A percentile compares a stretch with the other conserved stretches of the same genome.
phyloP scores from a whole-genome alignment of 2,888 invertebrate species.

The Mimumesa dahlbomi region DNA sequence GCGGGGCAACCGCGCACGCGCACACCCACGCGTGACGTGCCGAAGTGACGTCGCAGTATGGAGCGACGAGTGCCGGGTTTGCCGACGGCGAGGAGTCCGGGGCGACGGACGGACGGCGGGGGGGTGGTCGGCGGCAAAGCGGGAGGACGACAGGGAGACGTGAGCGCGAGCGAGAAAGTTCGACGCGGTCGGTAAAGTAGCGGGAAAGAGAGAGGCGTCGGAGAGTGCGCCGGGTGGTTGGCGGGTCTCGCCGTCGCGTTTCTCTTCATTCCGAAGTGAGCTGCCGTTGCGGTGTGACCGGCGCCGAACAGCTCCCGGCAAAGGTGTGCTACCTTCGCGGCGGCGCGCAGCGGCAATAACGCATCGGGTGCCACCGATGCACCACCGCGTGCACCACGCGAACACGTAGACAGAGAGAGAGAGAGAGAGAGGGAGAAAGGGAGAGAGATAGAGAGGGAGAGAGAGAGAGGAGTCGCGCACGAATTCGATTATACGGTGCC shows the following conservation, averaged over 20 bases:
- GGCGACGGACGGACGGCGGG: slow-evolving; percentile 48
- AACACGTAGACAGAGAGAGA: too few species aligned
- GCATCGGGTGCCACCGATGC: slow-evolving; percentile 22
- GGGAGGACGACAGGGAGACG: too few species aligned
- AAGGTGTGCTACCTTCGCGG: slow-evolving; percentile 1
- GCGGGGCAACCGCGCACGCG: slow-evolving; percentile 34
- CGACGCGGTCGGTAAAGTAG: too few species aligned
- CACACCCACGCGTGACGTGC: slow-evolving; percentile 45
- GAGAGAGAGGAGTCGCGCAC: slow-evolving; percentile 13
- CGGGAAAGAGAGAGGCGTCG: too few species aligned
- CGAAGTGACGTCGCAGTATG: slow-evolving; percentile 50
- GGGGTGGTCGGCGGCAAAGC: slow-evolving; percentile 47
- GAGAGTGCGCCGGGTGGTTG: slow-evolving; percentile 52
- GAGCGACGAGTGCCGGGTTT: slow-evolving; percentile 32
- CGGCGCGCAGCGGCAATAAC: slow-evolving; percentile 32
- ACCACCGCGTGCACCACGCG: slow-evolving; percentile 24
- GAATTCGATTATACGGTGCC: slow-evolving; percentile 36
- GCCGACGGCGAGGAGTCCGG: slow-evolving; percentile 42
- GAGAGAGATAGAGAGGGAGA: too few species aligned
- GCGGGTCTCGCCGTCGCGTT: slow-evolving; percentile 38
- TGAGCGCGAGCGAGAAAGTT: too few species aligned
- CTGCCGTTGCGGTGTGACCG: slow-evolving; percentile 51
- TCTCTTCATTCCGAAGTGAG: slow-evolving; percentile 56
- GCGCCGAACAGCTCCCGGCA: not conserved
- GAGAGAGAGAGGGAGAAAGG: too few species aligned